phyloP scores from a whole-genome alignment of 2,888 invertebrate species.

The Eretmocerus hayati region DNA sequence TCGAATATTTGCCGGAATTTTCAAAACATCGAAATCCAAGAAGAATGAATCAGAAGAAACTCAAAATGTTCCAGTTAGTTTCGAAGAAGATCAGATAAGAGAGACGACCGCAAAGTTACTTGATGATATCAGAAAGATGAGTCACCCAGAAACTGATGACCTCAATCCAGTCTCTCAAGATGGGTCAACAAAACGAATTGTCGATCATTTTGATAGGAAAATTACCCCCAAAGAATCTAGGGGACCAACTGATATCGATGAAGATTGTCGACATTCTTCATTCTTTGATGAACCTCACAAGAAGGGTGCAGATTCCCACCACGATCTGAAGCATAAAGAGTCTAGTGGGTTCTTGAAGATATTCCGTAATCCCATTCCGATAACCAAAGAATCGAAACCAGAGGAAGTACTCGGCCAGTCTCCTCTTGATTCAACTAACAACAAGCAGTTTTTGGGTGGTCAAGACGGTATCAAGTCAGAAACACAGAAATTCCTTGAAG shows the following conservation, averaged over 20 bases:
- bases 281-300: not conserved
- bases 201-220: constrained; percentile 13
- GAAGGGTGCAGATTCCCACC: not conserved
- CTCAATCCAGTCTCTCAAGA: not conserved
- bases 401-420: constrained; percentile 3
- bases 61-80: constrained; percentile 39
- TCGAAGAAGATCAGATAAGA: constrained; percentile 38
- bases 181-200: constrained; percentile 17
- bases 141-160: not conserved
- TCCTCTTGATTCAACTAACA: constrained; percentile 2
- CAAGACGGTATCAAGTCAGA: constrained; percentile 27
- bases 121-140: constrained; percentile 28
- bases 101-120: constrained; percentile 27
- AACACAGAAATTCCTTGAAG: constrained; percentile 37
- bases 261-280: not conserved
- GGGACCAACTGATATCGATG: not conserved
- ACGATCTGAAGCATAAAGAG: not conserved
- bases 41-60: constrained; percentile 37
- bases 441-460: constrained; percentile 23
- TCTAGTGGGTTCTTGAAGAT: not conserved
- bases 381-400: constrained; percentile 1
- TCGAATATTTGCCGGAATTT: constrained; percentile 39
- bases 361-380: not conserved
- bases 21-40: constrained; percentile 39
- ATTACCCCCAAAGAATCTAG: constrained; percentile 16